Evolutionary conservation across 35 echinoderm and acorn worm species (phyloP), one percentile per base, ranked within the genome.

Genomic region (Ophiothrix spiculata): DNA sequence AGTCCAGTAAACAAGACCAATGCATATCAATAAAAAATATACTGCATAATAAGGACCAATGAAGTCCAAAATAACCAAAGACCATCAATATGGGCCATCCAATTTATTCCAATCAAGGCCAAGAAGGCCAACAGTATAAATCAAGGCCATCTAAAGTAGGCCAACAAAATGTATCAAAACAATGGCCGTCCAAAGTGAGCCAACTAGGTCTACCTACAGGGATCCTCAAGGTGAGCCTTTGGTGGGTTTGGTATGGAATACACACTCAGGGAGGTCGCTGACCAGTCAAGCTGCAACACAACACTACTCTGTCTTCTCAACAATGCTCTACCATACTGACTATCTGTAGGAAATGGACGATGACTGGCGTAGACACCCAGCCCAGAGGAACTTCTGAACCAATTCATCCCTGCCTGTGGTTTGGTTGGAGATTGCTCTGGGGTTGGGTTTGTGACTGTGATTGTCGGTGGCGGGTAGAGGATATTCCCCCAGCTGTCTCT

Each of bases 221-320:
- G 80, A 32, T 69, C 35, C 1, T 41, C 29, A 15, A 86, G 60
- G 8, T 33, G 40, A 15, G 38, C 56, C 0, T 40, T 31, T 32
- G 89, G 85, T 33, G 85, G 64, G 31, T 91, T 89, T 69, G 76
- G 56, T 23, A 88, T 91, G 37, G 75, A 91, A 75, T 87, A 85
- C 32, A 88, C 85, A 64, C 93, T 95, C 16, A 95, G 81, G 17
- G 93, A 91, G 25, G 83, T 56, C 2, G 83, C 42, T 1, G 93
- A 91, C 93, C 93, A 95, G 83, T 91, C 89, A 75, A 95, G 60
- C 40, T 95, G 73, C 28, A 95, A 42, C 0, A 87, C 85, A 49
- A 80, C 83, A 79, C 81, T 84, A 37, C 81, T 35, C 28, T 32
- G 54, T 2, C 49, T 14, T 16, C 81, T 39, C 21, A 60, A 32